Conservation (phyloP, 2,888 invertebrate genomes). For the Chymomyza caudatula region DNA sequence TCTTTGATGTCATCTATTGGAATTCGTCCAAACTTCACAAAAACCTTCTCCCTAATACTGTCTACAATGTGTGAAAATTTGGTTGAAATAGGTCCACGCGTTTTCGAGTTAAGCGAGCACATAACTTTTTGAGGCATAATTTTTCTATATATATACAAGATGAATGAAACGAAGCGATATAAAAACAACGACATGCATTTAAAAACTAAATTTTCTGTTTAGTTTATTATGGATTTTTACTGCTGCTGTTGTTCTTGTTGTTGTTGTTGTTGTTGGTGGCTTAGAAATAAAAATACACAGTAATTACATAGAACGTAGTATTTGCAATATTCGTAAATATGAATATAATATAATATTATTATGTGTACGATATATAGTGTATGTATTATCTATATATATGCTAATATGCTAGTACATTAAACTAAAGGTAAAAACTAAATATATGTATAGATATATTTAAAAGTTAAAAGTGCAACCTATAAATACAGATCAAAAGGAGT, state of each 20-base stretch:
- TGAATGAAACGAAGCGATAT: too few species aligned
- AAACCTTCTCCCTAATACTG: too few species aligned
- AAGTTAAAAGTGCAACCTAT: background rate
- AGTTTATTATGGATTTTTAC: conserved; percentile 41
- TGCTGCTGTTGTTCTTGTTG: conserved; percentile 14
- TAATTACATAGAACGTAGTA: conserved; percentile 29
- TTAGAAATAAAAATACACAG: conserved; percentile 48
- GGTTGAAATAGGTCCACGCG: too few species aligned
- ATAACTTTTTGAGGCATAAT: too few species aligned
- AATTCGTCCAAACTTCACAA: too few species aligned
- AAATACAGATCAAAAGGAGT: conserved; percentile 1
- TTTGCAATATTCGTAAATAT: background rate
- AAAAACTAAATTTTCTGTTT: conserved; percentile 26
- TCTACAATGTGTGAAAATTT: too few species aligned
- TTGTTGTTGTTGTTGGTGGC: conserved; percentile 30
- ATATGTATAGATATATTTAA: background rate
- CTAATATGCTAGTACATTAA: background rate
- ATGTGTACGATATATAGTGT: background rate
- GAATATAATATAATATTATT: background rate
- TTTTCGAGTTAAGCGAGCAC: too few species aligned
- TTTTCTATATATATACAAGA: too few species aligned
- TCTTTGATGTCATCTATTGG: too few species aligned
- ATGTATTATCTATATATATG: background rate
- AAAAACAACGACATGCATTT: background rate
- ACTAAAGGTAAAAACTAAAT: conserved; percentile 4